Percentiles rank a stretch among this genome's conserved stretches.
Evolutionary conservation across 1,140 invertebrate species (phyloP).

Genomic region (Mizuhopecten yessoensis): DNA sequence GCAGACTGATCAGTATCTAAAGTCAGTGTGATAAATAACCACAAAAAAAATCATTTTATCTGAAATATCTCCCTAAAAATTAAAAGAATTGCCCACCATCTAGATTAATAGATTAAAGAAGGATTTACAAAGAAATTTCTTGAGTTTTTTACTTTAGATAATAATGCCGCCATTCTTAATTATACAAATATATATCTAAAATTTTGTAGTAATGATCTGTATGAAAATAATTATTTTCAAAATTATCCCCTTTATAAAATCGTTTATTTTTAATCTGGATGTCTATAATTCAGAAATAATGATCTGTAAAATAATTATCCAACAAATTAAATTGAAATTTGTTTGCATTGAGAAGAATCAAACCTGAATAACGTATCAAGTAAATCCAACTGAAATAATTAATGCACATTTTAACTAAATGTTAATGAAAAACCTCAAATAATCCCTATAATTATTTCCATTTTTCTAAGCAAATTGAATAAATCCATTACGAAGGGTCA

Average conservation of each 20-base stretch:
- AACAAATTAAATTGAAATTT: too few species aligned
- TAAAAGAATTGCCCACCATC: not conserved
- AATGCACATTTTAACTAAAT: conserved; percentile 2
- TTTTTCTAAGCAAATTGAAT: not conserved
- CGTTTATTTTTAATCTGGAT: too few species aligned
- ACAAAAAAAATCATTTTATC: not conserved
- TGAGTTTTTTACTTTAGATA: too few species aligned
- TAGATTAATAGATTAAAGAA: not conserved
- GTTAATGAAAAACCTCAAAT: not conserved
- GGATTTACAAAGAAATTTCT: not conserved
- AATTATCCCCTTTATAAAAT: too few species aligned
- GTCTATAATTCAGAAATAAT: too few species aligned
- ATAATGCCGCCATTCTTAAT: too few species aligned
- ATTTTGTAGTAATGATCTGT: too few species aligned
- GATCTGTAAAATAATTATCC: too few species aligned
- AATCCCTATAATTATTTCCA: not conserved
- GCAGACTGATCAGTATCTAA: not conserved
- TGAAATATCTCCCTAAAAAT: not conserved
- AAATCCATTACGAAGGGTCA: not conserved
- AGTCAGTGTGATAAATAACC: not conserved
- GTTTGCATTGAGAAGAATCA: too few species aligned
- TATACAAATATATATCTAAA: too few species aligned
- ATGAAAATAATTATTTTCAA: too few species aligned
- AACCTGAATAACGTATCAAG: not conserved
- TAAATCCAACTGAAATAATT: not conserved